Evolutionary conservation across 1,140 invertebrate genomes (phyloP).

Genomic region (Augochlora pura): DNA sequence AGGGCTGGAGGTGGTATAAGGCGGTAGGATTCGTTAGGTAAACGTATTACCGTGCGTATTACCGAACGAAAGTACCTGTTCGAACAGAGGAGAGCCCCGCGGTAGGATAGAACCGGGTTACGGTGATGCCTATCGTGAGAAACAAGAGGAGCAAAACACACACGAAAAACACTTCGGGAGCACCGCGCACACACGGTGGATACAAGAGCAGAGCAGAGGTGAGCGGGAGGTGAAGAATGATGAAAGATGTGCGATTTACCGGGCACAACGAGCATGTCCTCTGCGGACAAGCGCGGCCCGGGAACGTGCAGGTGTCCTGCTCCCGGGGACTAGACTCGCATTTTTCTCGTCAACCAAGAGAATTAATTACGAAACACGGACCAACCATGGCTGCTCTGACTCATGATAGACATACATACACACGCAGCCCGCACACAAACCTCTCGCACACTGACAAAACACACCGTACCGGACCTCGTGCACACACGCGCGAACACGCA

Average conservation of each 20-base stretch:
- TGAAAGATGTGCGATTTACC: conserved; percentile 42
- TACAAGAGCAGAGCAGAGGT: conserved; percentile 4
- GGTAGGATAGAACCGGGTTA: neutral
- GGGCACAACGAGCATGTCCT: conserved; percentile 57
- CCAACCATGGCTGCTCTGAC: conserved; percentile 65
- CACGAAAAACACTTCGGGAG: conserved; percentile 24
- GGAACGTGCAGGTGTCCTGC: conserved; percentile 41
- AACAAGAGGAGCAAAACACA: conserved; percentile 10
- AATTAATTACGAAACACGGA: conserved; percentile 65
- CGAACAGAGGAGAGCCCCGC: neutral
- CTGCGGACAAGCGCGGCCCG: conserved; percentile 32
- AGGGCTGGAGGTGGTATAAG: neutral
- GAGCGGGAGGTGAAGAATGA: conserved; percentile 24
- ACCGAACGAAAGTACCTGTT: conserved; percentile 12
- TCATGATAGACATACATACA: conserved; percentile 66
- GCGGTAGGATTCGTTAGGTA: neutral
- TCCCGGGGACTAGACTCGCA: conserved; percentile 46
- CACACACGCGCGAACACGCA: conserved; percentile 2
- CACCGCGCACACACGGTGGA: conserved; percentile 13
- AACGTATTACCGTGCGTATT: neutral
- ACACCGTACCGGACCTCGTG: neutral
- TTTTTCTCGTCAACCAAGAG: conserved; percentile 47
- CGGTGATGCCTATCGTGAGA: neutral
- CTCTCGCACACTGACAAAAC: too few relatives aligned
- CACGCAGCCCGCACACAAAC: neutral